Evolutionary conservation across 2,797 vertebrate species (phyloP).

Genomic region (Lophotriccus pileatus): DNA sequence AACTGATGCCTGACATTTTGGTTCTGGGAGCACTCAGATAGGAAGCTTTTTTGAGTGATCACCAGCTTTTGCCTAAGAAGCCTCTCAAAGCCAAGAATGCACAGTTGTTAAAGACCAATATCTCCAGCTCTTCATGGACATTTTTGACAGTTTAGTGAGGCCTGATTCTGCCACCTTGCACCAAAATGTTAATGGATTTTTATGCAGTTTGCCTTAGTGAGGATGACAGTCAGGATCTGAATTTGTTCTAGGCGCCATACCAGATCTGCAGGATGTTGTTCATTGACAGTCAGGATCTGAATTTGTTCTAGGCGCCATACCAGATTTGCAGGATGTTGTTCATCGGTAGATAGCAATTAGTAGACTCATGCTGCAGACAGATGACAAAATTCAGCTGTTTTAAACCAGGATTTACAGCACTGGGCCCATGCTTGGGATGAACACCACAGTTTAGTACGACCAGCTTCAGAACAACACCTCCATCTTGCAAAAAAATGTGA

Average conservation of each 20-base stretch:
- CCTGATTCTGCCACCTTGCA: slow-evolving; percentile 10
- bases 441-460: not conserved
- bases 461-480: not conserved
- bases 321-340: not conserved
- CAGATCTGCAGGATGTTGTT: not conserved
- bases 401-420: not conserved
- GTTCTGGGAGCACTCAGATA: not conserved
- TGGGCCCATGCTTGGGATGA: not conserved
- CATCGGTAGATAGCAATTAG: not conserved
- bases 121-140: not conserved
- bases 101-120: not conserved
- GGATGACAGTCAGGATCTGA: not conserved
- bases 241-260: not conserved
- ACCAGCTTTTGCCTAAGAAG: slow-evolving; percentile 12
- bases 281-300: not conserved
- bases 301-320: not conserved
- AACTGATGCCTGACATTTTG: slow-evolving; percentile 1
- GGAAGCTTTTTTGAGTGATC: not conserved
- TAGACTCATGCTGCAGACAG: not conserved
- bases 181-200: not conserved
- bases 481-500: not conserved
- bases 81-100: not conserved
- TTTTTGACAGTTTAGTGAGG: not conserved
- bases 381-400: slow-evolving; percentile 2
- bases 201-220: slow-evolving; percentile 32